These are phyloP conservation scores for Necrosyrtes monachus DNA, from an alignment of 2,797 vertebrate genomes.

Conservation along the genomic window DNA sequence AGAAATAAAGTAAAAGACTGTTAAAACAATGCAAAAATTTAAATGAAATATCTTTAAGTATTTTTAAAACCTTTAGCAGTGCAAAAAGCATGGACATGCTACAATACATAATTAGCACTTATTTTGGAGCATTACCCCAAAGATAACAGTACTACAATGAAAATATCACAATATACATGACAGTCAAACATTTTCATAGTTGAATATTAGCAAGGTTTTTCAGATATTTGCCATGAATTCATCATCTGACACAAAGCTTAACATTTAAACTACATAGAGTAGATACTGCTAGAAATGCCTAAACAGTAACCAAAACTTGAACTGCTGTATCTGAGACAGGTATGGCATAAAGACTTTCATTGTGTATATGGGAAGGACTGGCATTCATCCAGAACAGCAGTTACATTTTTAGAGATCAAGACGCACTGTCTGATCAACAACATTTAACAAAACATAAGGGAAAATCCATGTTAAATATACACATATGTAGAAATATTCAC, in stretches of 20 bases:
- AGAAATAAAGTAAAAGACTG: neutral
- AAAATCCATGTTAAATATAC: conserved; percentile 8
- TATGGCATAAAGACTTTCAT: neutral
- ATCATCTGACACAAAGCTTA: neutral
- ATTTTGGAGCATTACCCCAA: neutral
- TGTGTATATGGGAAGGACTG: neutral
- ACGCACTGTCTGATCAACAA: conserved; percentile 54
- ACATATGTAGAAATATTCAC: neutral
- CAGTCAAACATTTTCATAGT: neutral
- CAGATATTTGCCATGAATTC: neutral
- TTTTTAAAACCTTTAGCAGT: neutral
- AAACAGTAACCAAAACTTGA: neutral
- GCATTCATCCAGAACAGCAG: conserved; percentile 59
- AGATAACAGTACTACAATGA: conserved; percentile 59
- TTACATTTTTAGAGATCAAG: conserved; percentile 60
- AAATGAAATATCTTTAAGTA: neutral
- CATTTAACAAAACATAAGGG: conserved; percentile 43
- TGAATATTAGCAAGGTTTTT: neutral
- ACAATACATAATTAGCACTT: neutral
- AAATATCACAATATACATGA: neutral
- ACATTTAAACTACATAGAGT: neutral
- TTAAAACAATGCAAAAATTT: neutral
- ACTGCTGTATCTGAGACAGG: conserved; percentile 3
- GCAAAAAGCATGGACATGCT: neutral
- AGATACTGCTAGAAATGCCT: neutral